Base-by-base conservation (phyloP, 2,113 vertebrate species). In the Gambusia affinis region DNA sequence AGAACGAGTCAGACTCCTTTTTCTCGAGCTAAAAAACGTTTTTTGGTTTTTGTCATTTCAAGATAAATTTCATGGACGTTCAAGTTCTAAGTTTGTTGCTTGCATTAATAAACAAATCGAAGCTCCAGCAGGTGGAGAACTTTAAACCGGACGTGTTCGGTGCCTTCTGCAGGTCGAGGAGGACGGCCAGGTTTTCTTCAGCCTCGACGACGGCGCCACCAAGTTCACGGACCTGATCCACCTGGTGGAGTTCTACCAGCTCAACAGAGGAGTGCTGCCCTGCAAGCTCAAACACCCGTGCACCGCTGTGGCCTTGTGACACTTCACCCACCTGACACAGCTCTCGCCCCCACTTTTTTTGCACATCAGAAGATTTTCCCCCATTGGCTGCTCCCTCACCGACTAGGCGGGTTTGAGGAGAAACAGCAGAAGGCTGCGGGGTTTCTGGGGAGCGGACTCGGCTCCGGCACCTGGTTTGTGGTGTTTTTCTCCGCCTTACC, bases 221-320 rank as follows among this genome's bases (percentile, higher is more conserved):
- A 98, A 96, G 94, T 99, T 99, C 94, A 97, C 95, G 14, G 98
- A 99, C 92, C 94, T 99, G 89, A 99, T 99, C 88, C 98, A 99
- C 88, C 96, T 99, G 89, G 98, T 99, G 85, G 98, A 99, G 91
- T 99, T 99, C 84, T 99, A 99, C 94, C 97, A 99, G 95, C 96
- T 99, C 84, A 99, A 99, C 96, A 96, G 96, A 93, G 98, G 98
- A 83, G 95, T 98, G 81, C 95, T 99, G 92, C 98, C 98, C 82
- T 98, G 96, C 95, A 99, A 97, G 93, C 97, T 99, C 85, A 99
- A 97, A 90, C 97, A 99, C 93, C 97, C 97, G 79, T 99, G 98
- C 93, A 97, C 96, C 90, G 95, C 96, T 39, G 97, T 99, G 94
- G 96, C 97, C 97, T 98, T 99, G 95, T 99, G 96, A 99, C 96